Evolutionary conservation across 1,140 invertebrate species (phyloP).

Genomic region (Leptonema lineaticorne): DNA sequence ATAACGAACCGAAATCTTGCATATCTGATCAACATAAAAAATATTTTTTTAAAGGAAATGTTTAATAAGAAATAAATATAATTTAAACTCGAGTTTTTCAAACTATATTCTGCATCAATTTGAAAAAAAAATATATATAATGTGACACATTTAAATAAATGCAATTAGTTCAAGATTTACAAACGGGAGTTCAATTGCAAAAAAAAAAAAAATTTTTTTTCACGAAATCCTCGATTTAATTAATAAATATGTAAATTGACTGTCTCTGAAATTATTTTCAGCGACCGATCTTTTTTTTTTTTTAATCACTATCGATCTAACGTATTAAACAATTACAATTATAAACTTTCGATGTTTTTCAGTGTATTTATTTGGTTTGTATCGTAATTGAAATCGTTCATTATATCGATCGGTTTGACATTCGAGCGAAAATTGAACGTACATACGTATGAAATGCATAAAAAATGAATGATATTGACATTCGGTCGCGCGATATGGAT

Average conservation of each 20-base stretch:
- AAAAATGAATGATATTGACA: slow-evolving; percentile 12
- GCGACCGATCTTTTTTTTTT: too few species aligned
- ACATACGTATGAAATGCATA: slow-evolving; percentile 11
- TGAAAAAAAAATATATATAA: neutral
- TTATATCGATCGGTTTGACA: neutral
- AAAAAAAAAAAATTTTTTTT: too few species aligned
- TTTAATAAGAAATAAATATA: neutral
- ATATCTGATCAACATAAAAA: slow-evolving; percentile 63
- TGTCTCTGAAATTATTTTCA: too few species aligned
- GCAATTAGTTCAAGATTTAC: neutral
- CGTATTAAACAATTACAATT: too few species aligned
- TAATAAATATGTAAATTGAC: too few species aligned
- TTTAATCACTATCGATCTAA: too few species aligned
- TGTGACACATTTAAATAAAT: neutral
- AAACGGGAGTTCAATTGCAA: too few species aligned
- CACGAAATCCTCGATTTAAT: too few species aligned
- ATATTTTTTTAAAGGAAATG: neutral
- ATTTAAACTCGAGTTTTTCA: neutral
- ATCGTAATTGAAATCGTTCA: neutral
- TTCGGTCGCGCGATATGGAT: neutral
- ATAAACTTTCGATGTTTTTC: too few species aligned
- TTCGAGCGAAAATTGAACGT: neutral
- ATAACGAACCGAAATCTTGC: slow-evolving; percentile 80
- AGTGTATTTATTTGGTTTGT: neutral
- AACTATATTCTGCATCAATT: neutral